Evolutionary conservation across 2,113 vertebrate species (phyloP), one percentile per base, ranked within the genome.

Genomic region (Clarias magur): DNA sequence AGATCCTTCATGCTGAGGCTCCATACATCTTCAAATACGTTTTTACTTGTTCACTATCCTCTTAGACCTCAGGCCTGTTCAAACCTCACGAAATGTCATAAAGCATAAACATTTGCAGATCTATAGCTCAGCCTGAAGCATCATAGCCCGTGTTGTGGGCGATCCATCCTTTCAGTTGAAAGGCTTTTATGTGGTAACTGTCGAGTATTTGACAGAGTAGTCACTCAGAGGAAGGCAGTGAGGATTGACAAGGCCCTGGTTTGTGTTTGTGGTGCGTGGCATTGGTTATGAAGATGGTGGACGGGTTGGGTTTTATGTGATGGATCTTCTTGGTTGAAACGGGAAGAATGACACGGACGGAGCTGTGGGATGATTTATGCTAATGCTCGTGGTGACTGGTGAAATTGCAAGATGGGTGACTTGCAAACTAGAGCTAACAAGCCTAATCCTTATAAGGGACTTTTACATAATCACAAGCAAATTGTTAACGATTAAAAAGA

Each of bases 171-270:
- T 78, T 88, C 56, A 60, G 48, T 68, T 85, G 59, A 85, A 84
- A 87, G 78, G 73, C 83, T 83, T 82, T 84, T 88, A 90, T 85
- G 83, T 85, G 84, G 87, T 82, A 80, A 78, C 86, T 90, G 85
- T 88, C 89, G 81, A 65, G 59, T 75, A 15, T 88, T 87, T 88
- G 87, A 91, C 80, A 88, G 87, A 70, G 80, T 80, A 88, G 90
- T 87, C 89, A 84, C 85, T 91, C 85, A 91, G 85, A 90, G 83
- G 86, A 85, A 85, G 57, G 82, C 84, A 67, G 80, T 75, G 81
- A 88, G 92, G 92, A 93, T 86, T 93, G 92, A 93, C 91, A 91
- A 91, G 91, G 81, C 88, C 91, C 89, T 25, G 83, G 86, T 80
- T 86, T 88, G 92, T 91, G 92, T 93, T 90, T 92, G 91, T 82